Conservation (phyloP, 2,113 vertebrate genomes). For the Trochalopteron elliotii region DNA sequence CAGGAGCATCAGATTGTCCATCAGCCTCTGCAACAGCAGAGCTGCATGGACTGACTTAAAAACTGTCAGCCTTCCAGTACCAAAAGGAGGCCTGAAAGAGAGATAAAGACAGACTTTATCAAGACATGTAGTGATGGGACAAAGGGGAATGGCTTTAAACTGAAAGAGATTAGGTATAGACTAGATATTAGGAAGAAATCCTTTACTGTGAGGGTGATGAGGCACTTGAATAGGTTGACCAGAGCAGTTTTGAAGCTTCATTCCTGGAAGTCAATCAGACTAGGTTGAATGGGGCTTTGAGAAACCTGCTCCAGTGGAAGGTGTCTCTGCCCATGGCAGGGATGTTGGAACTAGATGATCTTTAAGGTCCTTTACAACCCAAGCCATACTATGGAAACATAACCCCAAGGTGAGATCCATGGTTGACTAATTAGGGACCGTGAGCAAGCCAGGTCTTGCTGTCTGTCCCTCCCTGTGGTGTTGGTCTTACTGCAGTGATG, state of each 20-base stretch:
- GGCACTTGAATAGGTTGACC: background rate
- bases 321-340: background rate
- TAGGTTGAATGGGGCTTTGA: background rate
- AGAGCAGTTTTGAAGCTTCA: background rate
- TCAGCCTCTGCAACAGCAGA: background rate
- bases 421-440: background rate
- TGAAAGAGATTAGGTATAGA: background rate
- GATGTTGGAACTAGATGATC: background rate
- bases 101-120: background rate
- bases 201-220: background rate
- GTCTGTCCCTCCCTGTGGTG: rapidly evolving
- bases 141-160: background rate
- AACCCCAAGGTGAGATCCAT: background rate
- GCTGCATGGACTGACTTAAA: background rate
- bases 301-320: background rate
- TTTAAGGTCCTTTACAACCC: background rate
- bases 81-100: background rate
- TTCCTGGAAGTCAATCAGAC: background rate
- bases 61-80: background rate
- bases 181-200: background rate
- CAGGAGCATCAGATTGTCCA: background rate
- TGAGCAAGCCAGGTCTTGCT: background rate
- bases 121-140: background rate
- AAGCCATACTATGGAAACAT: background rate
- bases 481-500: background rate